Evolutionary conservation across 1,140 invertebrate genomes (phyloP).

Genomic region (Philopotamus ludificatus): DNA sequence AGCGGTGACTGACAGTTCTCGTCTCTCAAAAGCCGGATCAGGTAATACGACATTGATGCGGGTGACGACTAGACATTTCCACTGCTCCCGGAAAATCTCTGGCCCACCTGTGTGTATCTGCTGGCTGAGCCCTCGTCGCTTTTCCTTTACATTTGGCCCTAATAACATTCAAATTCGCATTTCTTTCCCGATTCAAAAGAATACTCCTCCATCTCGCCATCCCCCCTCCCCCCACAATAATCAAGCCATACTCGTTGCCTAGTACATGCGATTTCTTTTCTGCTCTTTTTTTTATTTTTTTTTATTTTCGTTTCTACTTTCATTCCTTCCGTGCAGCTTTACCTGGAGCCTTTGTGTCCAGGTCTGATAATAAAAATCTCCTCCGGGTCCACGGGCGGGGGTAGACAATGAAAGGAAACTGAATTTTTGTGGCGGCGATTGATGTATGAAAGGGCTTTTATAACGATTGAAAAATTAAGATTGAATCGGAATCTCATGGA

Average conservation of each 20-base stretch:
- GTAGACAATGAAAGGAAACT: conserved; percentile 19
- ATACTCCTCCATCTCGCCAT: too few species aligned
- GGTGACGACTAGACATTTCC: background rate
- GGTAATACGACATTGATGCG: conserved; percentile 9
- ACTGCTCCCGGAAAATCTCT: background rate
- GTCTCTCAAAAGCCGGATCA: conserved; percentile 11
- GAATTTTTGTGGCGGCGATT: background rate
- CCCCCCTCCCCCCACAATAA: conserved; percentile 34
- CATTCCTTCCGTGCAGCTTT: conserved; percentile 21
- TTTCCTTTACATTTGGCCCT: background rate
- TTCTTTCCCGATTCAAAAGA: conserved; percentile 31
- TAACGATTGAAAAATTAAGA: too few species aligned
- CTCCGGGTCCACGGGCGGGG: conserved; percentile 30
- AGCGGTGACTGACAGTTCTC: background rate
- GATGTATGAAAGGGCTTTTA: background rate
- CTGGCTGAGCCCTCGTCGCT: background rate
- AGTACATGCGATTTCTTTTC: conserved; percentile 9
- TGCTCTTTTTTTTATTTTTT: conserved; percentile 13
- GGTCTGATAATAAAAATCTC: conserved; percentile 39
- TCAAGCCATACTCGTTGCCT: conserved; percentile 25
- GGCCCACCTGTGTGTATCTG: background rate
- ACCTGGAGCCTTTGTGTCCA: conserved; percentile 38
- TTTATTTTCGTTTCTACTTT: too few species aligned
- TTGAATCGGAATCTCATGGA: too few species aligned
- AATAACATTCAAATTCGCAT: conserved; percentile 37